Evolutionary conservation across 2,113 vertebrate genomes (phyloP).

Genomic region (Cichladusa arquata): DNA sequence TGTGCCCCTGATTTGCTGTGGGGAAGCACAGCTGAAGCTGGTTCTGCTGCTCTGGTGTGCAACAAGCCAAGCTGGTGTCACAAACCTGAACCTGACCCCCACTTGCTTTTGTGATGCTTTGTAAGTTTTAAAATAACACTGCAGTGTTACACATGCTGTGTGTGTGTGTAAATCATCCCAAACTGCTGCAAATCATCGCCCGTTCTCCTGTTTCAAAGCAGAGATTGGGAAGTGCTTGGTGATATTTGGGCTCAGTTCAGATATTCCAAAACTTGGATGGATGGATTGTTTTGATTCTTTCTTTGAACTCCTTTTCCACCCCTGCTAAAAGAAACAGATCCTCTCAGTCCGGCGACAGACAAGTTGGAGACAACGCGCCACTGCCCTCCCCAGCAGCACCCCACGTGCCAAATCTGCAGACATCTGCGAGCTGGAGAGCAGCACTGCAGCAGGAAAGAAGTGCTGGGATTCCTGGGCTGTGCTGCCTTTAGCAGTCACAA

Average conservation of each 20-base stretch:
- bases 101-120: neutral
- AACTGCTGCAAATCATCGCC: conserved; percentile 19
- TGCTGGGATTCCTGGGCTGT: conserved; percentile 67
- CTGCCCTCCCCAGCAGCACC: conserved; percentile 29
- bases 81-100: conserved; percentile 56
- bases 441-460: conserved; percentile 62
- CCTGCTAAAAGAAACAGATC: conserved; percentile 71
- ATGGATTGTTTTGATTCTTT: conserved; percentile 77
- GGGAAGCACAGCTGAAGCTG: neutral
- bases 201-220: conserved; percentile 70
- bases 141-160: neutral
- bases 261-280: conserved; percentile 52
- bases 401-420: conserved; percentile 65
- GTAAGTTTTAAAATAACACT: conserved; percentile 23
- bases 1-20: neutral
- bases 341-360: conserved; percentile 74
- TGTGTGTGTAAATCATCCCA: conserved; percentile 11
- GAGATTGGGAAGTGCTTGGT: conserved; percentile 64
- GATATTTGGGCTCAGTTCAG: conserved; percentile 69
- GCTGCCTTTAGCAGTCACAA: conserved; percentile 49
- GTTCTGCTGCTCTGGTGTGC: neutral
- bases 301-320: conserved; percentile 79
- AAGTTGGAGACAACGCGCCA: conserved; percentile 72
- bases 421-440: conserved; percentile 73
- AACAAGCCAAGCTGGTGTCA: neutral